Conservation (phyloP, 2,797 vertebrate species). For the Semotilus atromaculatus region DNA sequence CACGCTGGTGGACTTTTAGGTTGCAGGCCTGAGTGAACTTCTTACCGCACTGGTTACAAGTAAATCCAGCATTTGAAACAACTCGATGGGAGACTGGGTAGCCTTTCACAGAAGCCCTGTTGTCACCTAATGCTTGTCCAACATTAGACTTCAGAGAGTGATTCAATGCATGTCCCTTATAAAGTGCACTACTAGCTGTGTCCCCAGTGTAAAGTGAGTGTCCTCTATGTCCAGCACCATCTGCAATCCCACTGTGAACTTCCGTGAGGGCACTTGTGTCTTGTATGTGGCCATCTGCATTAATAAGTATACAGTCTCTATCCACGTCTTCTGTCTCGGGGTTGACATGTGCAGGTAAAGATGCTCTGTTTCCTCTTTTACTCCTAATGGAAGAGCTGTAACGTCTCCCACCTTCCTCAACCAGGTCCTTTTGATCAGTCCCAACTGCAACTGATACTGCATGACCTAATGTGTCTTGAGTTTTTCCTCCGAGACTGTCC, state of each 20-base stretch:
- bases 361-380: slow-evolving; percentile 43
- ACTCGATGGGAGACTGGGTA: slow-evolving; percentile 72
- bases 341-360: slow-evolving; percentile 63
- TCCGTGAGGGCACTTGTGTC: slow-evolving; percentile 69
- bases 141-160: slow-evolving; percentile 73
- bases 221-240: slow-evolving; percentile 60
- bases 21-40: slow-evolving; percentile 79
- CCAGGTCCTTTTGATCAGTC: slow-evolving; percentile 65
- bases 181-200: slow-evolving; percentile 55
- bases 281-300: slow-evolving; percentile 81
- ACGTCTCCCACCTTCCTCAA: slow-evolving; percentile 64
- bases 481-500: slow-evolving; percentile 67
- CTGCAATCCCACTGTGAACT: slow-evolving; percentile 57
- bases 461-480: slow-evolving; percentile 67
- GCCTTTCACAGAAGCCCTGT: slow-evolving; percentile 69
- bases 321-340: slow-evolving; percentile 66
- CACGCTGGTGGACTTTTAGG: slow-evolving; percentile 79
- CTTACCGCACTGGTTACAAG: slow-evolving; percentile 79
- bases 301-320: slow-evolving; percentile 77
- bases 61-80: slow-evolving; percentile 61
- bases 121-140: slow-evolving; percentile 58
- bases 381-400: slow-evolving; percentile 60
- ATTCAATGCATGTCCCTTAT: slow-evolving; percentile 72
- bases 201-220: slow-evolving; percentile 62
- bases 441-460: slow-evolving; percentile 63